Evolutionary conservation across 2,797 vertebrate genomes (phyloP).

Genomic region (Tauraco hartlaubi): DNA sequence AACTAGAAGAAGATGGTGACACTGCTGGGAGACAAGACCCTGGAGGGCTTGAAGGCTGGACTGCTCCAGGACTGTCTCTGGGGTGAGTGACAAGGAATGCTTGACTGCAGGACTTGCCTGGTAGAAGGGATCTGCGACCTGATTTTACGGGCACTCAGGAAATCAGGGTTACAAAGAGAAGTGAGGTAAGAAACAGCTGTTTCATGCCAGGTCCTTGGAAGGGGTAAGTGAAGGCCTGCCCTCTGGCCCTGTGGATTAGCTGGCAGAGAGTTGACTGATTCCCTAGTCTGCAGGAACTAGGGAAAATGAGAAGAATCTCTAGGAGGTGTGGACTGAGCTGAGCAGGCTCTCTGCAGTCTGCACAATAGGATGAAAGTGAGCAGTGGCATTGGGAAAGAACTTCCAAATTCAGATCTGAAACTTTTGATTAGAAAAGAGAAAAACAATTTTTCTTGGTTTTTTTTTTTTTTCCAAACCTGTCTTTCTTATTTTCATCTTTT

Average conservation of each 20-base stretch:
- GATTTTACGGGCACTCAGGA: neutral
- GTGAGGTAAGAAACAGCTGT: neutral
- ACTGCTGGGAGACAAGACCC: neutral
- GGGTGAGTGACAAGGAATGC: neutral
- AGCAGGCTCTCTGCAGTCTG: neutral
- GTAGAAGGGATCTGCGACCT: neutral
- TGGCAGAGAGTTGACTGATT: neutral
- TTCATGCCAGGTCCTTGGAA: neutral
- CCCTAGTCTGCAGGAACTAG: neutral
- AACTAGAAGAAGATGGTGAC: neutral
- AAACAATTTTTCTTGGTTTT: neutral
- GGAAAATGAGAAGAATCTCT: neutral
- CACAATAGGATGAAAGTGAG: neutral
- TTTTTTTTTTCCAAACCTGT: neutral
- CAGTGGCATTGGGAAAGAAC: neutral
- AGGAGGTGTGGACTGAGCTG: neutral
- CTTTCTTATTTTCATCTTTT: neutral
- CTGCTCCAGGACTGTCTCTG: neutral
- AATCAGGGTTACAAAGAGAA: neutral
- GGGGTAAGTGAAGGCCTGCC: neutral
- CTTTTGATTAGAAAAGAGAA: neutral
- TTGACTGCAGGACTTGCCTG: neutral
- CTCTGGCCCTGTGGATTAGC: neutral
- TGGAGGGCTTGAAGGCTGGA: neutral
- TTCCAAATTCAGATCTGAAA: neutral